Evolutionary conservation across 2,797 vertebrate species (phyloP).

Genomic region (Sebastes baramenuke): DNA sequence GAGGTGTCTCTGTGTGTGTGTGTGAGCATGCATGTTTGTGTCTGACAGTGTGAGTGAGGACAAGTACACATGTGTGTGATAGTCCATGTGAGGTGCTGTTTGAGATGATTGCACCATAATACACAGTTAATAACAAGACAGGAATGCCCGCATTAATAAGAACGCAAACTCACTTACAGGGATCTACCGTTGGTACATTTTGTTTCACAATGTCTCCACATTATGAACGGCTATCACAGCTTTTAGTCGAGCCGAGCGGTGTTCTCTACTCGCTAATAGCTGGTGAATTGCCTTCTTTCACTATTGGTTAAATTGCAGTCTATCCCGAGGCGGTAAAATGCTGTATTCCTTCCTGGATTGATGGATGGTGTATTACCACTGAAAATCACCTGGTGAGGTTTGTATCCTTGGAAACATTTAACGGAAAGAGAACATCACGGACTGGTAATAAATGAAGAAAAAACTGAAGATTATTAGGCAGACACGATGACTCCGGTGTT

Average conservation of each 20-base stretch:
- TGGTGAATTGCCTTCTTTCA: constrained; percentile 10
- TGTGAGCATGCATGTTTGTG: background rate
- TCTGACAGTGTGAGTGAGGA: background rate
- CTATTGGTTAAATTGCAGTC: constrained; percentile 28
- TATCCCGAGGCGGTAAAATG: constrained; percentile 15
- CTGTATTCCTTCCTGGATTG: background rate
- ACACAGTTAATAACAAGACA: background rate
- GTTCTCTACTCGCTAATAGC: constrained; percentile 16
- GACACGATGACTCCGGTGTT: background rate
- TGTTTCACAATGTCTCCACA: constrained; percentile 25
- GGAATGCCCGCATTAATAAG: background rate
- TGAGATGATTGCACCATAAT: background rate
- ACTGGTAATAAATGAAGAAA: background rate
- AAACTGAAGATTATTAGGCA: background rate
- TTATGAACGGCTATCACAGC: constrained; percentile 12
- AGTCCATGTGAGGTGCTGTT: background rate
- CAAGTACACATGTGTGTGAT: background rate
- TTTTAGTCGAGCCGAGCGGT: background rate
- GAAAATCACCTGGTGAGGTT: background rate
- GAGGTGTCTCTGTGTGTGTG: background rate
- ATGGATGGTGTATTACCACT: constrained; percentile 10
- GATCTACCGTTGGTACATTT: constrained; percentile 35
- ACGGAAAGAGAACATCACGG: background rate
- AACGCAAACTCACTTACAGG: background rate
- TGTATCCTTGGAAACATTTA: background rate